Conservation (phyloP, 1,140 invertebrate species). For the Aphis gossypii region DNA sequence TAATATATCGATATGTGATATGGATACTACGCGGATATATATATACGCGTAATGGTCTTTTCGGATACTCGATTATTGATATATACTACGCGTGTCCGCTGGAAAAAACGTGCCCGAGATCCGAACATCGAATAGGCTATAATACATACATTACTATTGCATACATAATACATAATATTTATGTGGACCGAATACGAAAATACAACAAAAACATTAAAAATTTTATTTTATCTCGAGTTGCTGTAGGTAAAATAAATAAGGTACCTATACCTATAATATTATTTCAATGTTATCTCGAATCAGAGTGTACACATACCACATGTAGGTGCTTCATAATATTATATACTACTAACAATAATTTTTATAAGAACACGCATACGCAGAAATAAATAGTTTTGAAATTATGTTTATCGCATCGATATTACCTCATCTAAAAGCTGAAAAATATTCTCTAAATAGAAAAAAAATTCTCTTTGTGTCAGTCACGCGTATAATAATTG, state of each 20-base stretch:
- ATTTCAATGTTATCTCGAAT: neutral
- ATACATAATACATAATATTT: neutral
- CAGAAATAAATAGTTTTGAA: no score
- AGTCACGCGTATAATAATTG: no score
- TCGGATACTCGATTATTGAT: neutral
- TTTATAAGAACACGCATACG: no score
- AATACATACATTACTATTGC: neutral
- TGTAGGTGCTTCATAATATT: no score
- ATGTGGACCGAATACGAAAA: neutral
- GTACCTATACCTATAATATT: no score
- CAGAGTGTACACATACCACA: neutral
- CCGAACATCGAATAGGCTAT: neutral
- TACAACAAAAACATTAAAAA: neutral
- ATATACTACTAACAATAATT: no score
- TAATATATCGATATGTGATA: neutral
- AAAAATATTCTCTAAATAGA: no score
- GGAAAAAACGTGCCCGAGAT: neutral
- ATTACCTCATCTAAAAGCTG: no score
- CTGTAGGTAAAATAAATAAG: neutral
- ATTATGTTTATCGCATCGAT: no score
- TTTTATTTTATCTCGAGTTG: neutral
- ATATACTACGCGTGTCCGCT: neutral
- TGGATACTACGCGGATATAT: neutral
- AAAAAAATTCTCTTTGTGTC: no score
- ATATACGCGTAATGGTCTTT: neutral